Percentiles rank a stretch among this genome's conserved stretches.
These are phyloP conservation scores for Notothenia coriiceps DNA, from an alignment of 2,113 vertebrate genomes.

Conservation along the genomic window DNA sequence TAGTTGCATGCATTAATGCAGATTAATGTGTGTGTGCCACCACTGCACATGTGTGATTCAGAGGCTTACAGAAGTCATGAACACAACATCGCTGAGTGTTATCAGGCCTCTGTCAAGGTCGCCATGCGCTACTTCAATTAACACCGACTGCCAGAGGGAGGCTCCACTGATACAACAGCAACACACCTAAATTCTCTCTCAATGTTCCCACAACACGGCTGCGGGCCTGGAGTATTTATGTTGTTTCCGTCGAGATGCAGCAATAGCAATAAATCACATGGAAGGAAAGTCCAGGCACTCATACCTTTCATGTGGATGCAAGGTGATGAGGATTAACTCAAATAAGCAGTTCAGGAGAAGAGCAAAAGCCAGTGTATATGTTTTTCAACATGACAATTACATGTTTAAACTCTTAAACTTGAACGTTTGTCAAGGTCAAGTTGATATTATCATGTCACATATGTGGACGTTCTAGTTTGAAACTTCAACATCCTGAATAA, in stretches of 20 bases:
- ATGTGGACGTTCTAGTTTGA: background rate
- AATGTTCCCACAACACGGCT: constrained; percentile 44
- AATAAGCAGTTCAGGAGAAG: constrained; percentile 13
- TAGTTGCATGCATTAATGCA: background rate
- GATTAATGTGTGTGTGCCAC: constrained; percentile 31
- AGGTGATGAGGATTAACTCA: constrained; percentile 15
- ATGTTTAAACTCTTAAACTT: background rate
- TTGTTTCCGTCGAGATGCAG: constrained; percentile 32
- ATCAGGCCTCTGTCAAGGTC: constrained; percentile 64
- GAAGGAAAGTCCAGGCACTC: constrained; percentile 18
- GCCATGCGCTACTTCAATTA: constrained; percentile 63
- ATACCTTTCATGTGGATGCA: constrained; percentile 18
- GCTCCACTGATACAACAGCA: constrained; percentile 57
- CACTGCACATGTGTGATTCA: constrained; percentile 33
- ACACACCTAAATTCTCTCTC: constrained; percentile 52
- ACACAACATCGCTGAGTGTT: constrained; percentile 47
- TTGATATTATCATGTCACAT: constrained; percentile 19
- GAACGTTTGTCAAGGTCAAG: constrained; percentile 13
- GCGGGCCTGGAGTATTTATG: constrained; percentile 33
- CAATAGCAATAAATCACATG: constrained; percentile 50
- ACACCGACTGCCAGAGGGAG: constrained; percentile 65
- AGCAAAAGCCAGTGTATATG: constrained; percentile 1
- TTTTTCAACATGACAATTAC: background rate
- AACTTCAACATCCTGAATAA: constrained; percentile 3
- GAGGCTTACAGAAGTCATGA: constrained; percentile 47